A percentile compares a stretch with the other conserved stretches of the same genome.
phyloP scores from a whole-genome alignment of 2,797 vertebrate species.

The Melanotaenia pygmaea region DNA sequence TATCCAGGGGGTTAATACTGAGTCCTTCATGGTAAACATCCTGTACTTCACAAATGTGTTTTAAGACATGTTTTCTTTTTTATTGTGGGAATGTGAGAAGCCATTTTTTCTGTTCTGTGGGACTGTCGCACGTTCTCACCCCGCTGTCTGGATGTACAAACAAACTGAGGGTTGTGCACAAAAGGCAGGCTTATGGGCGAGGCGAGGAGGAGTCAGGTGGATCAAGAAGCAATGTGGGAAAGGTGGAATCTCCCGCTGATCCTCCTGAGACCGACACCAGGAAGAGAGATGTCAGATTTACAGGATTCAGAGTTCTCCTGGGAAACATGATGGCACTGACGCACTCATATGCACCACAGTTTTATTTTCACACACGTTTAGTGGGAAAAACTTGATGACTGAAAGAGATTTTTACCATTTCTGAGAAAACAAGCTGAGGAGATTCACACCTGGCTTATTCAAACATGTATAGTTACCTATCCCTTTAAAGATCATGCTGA shows the following conservation, averaged over 20 bases:
- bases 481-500: neutral
- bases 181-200: conserved; percentile 74
- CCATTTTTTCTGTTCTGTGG: conserved; percentile 34
- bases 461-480: conserved; percentile 15
- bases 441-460: conserved; percentile 55
- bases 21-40: conserved; percentile 30
- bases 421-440: conserved; percentile 55
- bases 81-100: too few species aligned
- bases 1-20: conserved; percentile 37
- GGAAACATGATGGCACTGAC: conserved; percentile 67
- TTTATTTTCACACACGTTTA: conserved; percentile 33
- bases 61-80: conserved; percentile 2
- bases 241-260: conserved; percentile 79
- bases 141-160: conserved; percentile 63
- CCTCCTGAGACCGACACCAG: conserved; percentile 76
- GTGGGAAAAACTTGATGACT: conserved; percentile 12
- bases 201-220: conserved; percentile 71
- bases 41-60: conserved; percentile 12
- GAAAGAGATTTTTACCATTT: conserved; percentile 11
- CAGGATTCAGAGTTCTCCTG: conserved; percentile 71
- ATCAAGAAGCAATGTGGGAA: conserved; percentile 81
- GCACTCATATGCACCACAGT: conserved; percentile 23
- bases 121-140: conserved; percentile 68
- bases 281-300: conserved; percentile 74
- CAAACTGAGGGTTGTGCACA: conserved; percentile 57